Percentiles rank a stretch among this genome's conserved stretches.
These are phyloP conservation scores for Coremacera marginata DNA, from an alignment of 2,888 invertebrate species.

Conservation along the genomic window DNA sequence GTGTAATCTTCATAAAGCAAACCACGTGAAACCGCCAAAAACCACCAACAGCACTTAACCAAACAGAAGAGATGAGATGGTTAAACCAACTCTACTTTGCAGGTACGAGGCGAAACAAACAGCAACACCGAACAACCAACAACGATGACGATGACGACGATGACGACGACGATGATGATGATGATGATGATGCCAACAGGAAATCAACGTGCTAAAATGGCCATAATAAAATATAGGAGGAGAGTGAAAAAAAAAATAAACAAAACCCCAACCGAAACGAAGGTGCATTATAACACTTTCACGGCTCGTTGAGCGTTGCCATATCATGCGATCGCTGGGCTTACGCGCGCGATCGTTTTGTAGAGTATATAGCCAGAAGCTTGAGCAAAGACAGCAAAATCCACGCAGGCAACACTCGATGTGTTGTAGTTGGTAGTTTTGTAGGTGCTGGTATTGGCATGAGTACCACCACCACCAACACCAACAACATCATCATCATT, in stretches of 20 bases:
- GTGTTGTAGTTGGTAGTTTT: neutral
- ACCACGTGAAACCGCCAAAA: slow-evolving; percentile 24
- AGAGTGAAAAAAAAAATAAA: neutral
- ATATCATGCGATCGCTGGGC: slow-evolving; percentile 47
- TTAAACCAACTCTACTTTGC: slow-evolving; percentile 17
- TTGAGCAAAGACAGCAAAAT: slow-evolving; percentile 20
- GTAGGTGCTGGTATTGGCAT: neutral
- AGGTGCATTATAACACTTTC: slow-evolving; percentile 69
- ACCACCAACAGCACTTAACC: slow-evolving; percentile 13
- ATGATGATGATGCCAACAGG: slow-evolving; percentile 10
- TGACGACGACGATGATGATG: too few species aligned
- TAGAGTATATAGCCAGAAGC: slow-evolving; percentile 26
- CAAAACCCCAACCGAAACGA: slow-evolving; percentile 41
- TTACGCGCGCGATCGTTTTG: slow-evolving; percentile 44
- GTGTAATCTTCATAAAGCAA: slow-evolving; percentile 21
- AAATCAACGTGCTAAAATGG: slow-evolving; percentile 30
- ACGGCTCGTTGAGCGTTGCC: slow-evolving; percentile 65
- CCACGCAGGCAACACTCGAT: slow-evolving; percentile 18
- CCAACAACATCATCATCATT: slow-evolving; percentile 24
- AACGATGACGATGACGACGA: too few species aligned
- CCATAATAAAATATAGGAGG: neutral
- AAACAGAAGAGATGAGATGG: slow-evolving; percentile 26
- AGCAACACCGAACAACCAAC: neutral
- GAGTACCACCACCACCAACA: neutral
- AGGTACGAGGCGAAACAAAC: neutral